Conservation (phyloP, 2,888 invertebrate species). For the Xanthia icteritia region DNA sequence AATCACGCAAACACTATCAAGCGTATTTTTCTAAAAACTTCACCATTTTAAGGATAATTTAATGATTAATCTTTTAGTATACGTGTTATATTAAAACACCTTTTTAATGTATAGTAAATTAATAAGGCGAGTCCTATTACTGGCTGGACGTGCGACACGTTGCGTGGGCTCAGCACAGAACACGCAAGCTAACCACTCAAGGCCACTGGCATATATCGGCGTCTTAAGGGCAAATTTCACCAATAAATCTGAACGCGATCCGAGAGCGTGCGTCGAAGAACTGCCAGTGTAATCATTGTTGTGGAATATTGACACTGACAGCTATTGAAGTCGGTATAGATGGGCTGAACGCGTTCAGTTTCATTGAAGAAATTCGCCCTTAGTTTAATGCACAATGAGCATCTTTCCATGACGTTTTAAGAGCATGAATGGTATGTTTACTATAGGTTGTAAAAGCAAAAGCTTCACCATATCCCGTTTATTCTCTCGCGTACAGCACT, state of each 20-base stretch:
- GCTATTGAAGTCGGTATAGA: not conserved
- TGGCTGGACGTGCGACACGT: too few species aligned
- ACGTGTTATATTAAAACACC: too few species aligned
- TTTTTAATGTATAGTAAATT: too few species aligned
- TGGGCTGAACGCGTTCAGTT: not conserved
- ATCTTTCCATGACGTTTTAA: not conserved
- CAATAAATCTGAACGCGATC: not conserved
- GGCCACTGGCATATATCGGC: too few species aligned
- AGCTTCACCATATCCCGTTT: not conserved
- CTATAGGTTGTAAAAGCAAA: not conserved
- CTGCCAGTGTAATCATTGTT: not conserved
- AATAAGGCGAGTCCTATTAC: too few species aligned
- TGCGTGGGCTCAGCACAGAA: too few species aligned
- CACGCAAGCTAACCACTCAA: too few species aligned
- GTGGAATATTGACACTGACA: not conserved
- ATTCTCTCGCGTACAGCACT: slow-evolving; percentile 1
- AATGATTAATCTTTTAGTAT: too few species aligned
- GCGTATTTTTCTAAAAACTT: too few species aligned
- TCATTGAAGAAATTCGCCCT: not conserved
- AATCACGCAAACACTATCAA: too few species aligned
- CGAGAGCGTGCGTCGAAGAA: not conserved
- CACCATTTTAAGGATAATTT: too few species aligned
- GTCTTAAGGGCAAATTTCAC: not conserved
- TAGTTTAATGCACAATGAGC: not conserved
- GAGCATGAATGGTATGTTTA: not conserved